Evolutionary conservation across 2,113 vertebrate species (phyloP).

Genomic region (Pygoscelis antarcticus): DNA sequence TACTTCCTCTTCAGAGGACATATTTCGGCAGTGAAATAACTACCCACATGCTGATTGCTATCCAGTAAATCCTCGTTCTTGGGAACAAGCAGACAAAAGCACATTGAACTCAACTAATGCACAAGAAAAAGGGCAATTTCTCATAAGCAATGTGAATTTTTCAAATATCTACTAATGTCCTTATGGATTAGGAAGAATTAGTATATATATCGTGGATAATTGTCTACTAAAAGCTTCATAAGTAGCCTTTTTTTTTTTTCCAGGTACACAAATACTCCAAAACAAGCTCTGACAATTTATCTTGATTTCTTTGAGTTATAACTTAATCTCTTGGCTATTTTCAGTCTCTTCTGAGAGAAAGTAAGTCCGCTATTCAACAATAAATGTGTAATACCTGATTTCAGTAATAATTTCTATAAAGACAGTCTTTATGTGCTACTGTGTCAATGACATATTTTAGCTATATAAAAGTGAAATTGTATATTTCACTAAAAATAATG

Average conservation of each 20-base stretch:
- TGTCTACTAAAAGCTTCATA: background rate
- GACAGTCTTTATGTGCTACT: background rate
- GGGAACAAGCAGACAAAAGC: background rate
- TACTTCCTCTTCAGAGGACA: background rate
- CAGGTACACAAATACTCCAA: background rate
- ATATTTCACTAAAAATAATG: conserved; percentile 36
- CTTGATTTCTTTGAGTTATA: background rate
- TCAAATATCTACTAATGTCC: background rate
- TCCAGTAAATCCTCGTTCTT: background rate
- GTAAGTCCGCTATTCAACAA: background rate
- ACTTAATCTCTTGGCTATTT: background rate
- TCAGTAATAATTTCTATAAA: background rate
- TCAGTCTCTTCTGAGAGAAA: background rate
- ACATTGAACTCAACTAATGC: background rate
- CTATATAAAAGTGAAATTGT: conserved; percentile 33
- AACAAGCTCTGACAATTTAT: background rate
- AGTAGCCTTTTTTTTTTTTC: background rate
- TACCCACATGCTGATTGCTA: background rate
- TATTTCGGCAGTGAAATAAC: background rate
- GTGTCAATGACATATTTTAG: background rate
- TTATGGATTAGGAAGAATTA: background rate
- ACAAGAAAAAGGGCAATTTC: background rate
- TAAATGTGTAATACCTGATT: background rate
- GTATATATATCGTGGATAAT: background rate
- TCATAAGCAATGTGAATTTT: background rate